Conservation (phyloP, 2,113 vertebrate species). For the Istiophorus platypterus region DNA sequence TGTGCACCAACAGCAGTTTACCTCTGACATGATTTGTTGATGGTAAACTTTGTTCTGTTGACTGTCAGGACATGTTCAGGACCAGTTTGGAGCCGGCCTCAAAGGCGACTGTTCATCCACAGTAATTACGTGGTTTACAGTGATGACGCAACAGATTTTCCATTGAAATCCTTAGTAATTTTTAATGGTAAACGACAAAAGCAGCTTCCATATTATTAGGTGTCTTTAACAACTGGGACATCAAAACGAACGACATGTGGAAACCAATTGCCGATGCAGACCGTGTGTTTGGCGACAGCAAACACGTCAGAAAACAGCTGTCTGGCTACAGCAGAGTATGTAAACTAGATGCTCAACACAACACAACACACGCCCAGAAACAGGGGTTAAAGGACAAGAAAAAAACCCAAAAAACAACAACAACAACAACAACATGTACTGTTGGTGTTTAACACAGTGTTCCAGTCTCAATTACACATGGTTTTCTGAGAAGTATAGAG, state of each 20-base stretch:
- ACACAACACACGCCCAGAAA: too few species aligned
- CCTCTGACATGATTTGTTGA: constrained; percentile 44
- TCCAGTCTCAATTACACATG: not conserved
- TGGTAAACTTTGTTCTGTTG: not conserved
- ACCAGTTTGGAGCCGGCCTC: not conserved
- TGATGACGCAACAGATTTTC: not conserved
- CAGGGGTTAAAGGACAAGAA: too few species aligned
- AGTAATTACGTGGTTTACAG: not conserved
- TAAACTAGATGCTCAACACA: too few species aligned
- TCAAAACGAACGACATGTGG: not conserved
- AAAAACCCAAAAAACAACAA: too few species aligned
- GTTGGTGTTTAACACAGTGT: not conserved
- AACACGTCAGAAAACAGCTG: not conserved
- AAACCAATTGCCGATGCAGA: not conserved
- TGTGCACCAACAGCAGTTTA: too few species aligned
- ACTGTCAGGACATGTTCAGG: constrained; percentile 14
- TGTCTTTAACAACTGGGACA: too few species aligned
- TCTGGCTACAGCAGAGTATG: too few species aligned
- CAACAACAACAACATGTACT: not conserved
- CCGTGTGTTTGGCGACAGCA: not conserved
- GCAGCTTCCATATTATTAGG: too few species aligned
- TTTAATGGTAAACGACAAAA: too few species aligned
- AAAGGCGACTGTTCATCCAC: not conserved
- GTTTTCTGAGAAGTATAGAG: not conserved
- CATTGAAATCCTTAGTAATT: not conserved